These are phyloP conservation scores for Myiothlypis chrysogaster DNA, from an alignment of 2,797 vertebrate species.

Conservation along the genomic window DNA sequence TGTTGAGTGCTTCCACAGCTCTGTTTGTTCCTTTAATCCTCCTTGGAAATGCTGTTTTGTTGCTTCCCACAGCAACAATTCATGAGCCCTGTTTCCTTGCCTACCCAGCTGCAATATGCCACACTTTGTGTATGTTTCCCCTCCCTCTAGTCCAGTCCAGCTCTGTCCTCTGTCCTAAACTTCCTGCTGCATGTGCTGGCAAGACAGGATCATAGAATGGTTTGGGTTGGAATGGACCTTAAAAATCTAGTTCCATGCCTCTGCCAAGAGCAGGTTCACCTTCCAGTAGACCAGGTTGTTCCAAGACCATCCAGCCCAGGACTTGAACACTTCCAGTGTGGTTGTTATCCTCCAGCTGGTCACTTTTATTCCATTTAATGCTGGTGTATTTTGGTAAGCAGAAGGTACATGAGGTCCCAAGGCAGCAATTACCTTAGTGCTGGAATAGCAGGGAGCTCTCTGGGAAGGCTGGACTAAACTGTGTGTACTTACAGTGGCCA, in stretches of 20 bases:
- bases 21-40: not conserved
- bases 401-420: not conserved
- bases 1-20: not conserved
- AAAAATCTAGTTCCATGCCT: not conserved
- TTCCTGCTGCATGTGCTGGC: not conserved
- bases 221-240: not conserved
- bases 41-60: not conserved
- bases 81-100: not conserved
- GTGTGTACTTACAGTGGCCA: not conserved
- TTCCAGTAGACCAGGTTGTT: not conserved
- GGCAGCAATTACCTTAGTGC: not conserved
- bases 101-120: not conserved
- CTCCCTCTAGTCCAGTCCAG: not conserved
- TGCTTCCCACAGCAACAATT: not conserved
- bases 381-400: not conserved
- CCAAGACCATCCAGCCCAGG: not conserved
- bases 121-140: not conserved
- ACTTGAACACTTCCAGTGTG: not conserved
- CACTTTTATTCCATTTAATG: not conserved
- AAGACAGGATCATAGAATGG: not conserved
- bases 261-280: not conserved
- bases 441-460: not conserved
- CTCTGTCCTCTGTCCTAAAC: not conserved
- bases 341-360: not conserved
- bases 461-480: not conserved